Percentiles rank a stretch among this genome's conserved stretches.
Evolutionary conservation across 2,888 invertebrate genomes (phyloP).

Genomic region (Eupithecia pulchellata): DNA sequence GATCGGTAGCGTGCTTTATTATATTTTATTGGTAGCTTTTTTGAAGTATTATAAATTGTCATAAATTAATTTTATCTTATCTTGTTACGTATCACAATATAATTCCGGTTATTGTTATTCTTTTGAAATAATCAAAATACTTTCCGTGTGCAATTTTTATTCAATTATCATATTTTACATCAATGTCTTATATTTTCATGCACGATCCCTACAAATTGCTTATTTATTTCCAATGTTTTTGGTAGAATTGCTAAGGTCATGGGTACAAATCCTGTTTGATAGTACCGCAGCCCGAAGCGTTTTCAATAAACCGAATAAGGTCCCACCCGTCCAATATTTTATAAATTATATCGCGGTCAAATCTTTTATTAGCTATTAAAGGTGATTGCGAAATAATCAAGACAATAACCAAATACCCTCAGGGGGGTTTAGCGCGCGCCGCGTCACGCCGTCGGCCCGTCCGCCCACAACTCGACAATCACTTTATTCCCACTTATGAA

Average conservation of each 20-base stretch:
- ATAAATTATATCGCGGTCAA: conserved; percentile 45
- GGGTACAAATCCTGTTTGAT: conserved; percentile 10
- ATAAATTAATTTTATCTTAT: conserved; percentile 27
- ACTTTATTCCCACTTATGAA: conserved; percentile 52
- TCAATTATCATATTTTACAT: conserved; percentile 11
- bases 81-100: conserved; percentile 13
- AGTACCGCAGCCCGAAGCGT: conserved; percentile 30
- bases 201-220: conserved; percentile 7
- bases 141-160: conserved; percentile 4
- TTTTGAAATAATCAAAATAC: conserved; percentile 1
- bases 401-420: conserved; percentile 46
- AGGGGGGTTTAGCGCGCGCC: conserved; percentile 43
- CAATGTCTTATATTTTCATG: conserved; percentile 1
- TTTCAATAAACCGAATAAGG: conserved; percentile 40
- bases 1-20: conserved; percentile 61
- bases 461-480: conserved; percentile 54
- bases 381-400: conserved; percentile 47
- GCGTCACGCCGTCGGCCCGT: conserved; percentile 47
- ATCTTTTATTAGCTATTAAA: conserved; percentile 45
- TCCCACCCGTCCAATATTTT: conserved; percentile 42
- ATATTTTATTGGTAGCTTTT: conserved; percentile 40
- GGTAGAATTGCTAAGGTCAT: not conserved
- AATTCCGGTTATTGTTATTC: conserved; percentile 14
- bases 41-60: conserved; percentile 31
- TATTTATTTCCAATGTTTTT: conserved; percentile 11